Percentiles rank a stretch among this genome's conserved stretches.
Evolutionary conservation across 2,113 vertebrate species (phyloP).

Genomic region (Thunnus thynnus): DNA sequence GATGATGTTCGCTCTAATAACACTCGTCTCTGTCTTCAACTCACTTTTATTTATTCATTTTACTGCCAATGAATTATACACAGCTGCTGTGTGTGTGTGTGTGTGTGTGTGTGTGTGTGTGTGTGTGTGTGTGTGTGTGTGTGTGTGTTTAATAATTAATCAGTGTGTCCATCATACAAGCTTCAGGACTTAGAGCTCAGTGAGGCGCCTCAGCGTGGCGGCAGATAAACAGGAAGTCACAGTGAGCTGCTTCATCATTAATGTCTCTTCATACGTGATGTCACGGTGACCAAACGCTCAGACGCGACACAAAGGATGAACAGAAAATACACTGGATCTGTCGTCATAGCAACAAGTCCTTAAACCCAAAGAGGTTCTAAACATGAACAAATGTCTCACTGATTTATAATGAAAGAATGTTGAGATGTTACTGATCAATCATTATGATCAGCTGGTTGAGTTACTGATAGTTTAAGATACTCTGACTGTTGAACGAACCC

Average conservation of each 20-base stretch:
- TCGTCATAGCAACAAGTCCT: no score
- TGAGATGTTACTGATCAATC: no score
- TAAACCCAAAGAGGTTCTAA: no score
- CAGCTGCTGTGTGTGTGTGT: constrained; percentile 32
- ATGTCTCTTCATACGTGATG: not conserved
- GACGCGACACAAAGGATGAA: no score
- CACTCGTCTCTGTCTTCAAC: constrained; percentile 46
- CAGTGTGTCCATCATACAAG: constrained; percentile 74
- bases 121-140: constrained; percentile 44
- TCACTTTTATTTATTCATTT: constrained; percentile 80
- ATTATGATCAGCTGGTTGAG: no score
- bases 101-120: constrained; percentile 28
- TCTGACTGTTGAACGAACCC: no score
- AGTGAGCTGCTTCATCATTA: not conserved
- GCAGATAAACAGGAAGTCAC: constrained; percentile 53
- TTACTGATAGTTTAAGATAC: no score
- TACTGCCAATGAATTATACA: constrained; percentile 74
- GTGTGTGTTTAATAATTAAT: constrained; percentile 76
- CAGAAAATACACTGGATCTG: not conserved
- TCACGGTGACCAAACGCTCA: not conserved
- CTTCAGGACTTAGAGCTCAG: constrained; percentile 67
- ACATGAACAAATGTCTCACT: no score
- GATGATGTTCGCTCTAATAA: constrained; percentile 63
- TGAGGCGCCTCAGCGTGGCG: constrained; percentile 52
- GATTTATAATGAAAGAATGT: no score